Base-by-base conservation (phyloP, 2,888 invertebrate species). In the Coelinius sp. region DNA sequence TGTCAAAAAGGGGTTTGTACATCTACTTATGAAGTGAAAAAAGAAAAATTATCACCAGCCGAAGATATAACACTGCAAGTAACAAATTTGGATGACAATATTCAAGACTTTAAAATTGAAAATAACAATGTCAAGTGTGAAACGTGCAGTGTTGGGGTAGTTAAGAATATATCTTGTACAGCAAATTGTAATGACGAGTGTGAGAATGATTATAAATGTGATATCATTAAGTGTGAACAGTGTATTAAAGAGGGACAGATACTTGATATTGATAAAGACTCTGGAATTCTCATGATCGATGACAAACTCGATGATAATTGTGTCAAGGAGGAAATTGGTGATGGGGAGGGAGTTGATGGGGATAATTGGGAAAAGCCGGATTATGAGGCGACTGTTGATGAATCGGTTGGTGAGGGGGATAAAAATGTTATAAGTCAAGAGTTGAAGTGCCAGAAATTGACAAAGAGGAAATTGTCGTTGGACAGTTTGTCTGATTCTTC, bases 361-460 rank as follows among this genome's bases (percentile, higher is more conserved):
- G 90, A 83, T 24, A 80, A 74, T 66, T 87, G 87, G 87, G 85
- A 85, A 63, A 88, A 88, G 66, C 86, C 86, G 3, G 86, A 87
- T 77, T 88, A 88, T 68, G 87, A 87, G 70, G 77, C 86, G 27
- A 85, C 85, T 20, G 87, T 84, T 4, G 88, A 81, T 64, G 88
- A 87, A 71, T 80, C 80, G 6, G 80, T 78, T 2, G 82, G 84
- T 8, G 81, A 83, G 7, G 75, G 75, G 1, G 72, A 68, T 24
- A 64, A 68, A 4, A 62, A 52, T 38, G 49, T 73, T 68, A 10
- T 62, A 31, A 68, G 75, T 25, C 67, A 90, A 75, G 83, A 90
- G 53, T 89, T 89, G 70, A 91, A 90, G 79, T 88, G 91, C 52
- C 89, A 91, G 78, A 91, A 91, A 80, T 88, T 91, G 14, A 88